Conservation (phyloP, 1,140 invertebrate species). For the Atopsyche davidsoni region DNA sequence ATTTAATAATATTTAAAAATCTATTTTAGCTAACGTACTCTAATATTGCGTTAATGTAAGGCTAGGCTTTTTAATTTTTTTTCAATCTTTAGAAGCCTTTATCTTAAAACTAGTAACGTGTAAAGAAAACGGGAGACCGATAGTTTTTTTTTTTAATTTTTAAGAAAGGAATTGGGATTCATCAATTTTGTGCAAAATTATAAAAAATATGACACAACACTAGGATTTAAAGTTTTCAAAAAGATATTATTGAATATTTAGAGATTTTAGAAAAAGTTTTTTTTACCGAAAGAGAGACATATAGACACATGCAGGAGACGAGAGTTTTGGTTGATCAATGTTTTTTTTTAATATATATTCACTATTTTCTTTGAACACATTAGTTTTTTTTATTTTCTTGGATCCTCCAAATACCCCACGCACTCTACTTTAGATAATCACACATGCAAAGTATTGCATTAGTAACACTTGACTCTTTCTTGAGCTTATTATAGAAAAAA, state of each 20-base stretch:
- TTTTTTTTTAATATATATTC: too few species aligned
- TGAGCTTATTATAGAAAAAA: neutral
- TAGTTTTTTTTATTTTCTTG: neutral
- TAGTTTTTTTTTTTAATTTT: slow-evolving; percentile 11
- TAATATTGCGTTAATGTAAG: slow-evolving; percentile 31
- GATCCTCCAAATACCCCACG: neutral
- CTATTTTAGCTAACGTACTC: slow-evolving; percentile 27
- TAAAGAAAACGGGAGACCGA: neutral
- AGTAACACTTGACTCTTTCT: neutral
- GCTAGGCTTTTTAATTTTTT: slow-evolving; percentile 24
- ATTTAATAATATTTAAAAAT: slow-evolving; percentile 21
- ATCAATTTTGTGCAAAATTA: neutral
- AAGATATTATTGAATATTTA: too few species aligned
- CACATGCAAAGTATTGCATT: neutral
- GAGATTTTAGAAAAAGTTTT: too few species aligned
- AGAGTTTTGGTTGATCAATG: too few species aligned
- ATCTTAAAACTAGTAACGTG: slow-evolving; percentile 25
- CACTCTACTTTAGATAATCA: neutral
- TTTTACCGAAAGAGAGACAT: too few species aligned
- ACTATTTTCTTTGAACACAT: too few species aligned
- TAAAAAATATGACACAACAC: too few species aligned
- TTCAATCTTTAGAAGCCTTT: slow-evolving; percentile 24
- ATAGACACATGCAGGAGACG: too few species aligned
- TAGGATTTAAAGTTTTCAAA: too few species aligned
- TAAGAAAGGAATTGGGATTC: neutral